Conservation (phyloP, 2,113 vertebrate genomes). For the Alectura lathami region DNA sequence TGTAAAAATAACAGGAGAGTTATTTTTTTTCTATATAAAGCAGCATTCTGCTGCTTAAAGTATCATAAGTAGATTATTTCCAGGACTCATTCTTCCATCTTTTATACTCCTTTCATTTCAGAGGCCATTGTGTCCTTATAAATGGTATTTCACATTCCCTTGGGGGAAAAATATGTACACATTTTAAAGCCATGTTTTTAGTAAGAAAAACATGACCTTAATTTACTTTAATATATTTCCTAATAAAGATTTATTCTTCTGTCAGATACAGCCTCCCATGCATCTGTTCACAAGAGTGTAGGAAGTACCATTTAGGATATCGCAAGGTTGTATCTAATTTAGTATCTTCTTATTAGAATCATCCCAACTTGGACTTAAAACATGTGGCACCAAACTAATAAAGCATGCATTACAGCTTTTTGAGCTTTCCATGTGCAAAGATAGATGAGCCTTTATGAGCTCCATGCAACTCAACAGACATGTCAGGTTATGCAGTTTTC, state of each 20-base stretch:
- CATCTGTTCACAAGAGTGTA: not conserved
- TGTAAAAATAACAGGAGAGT: not conserved
- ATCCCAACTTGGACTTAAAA: not conserved
- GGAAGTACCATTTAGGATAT: not conserved
- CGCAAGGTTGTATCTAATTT: not conserved
- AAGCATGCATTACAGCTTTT: not conserved
- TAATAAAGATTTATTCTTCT: not conserved
- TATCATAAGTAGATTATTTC: not conserved
- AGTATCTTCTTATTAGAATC: not conserved
- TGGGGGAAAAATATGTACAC: not conserved
- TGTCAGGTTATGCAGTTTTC: not conserved
- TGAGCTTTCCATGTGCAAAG: not conserved
- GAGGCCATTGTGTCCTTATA: not conserved
- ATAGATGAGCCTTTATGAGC: not conserved
- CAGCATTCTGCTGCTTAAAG: not conserved
- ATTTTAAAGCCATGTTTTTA: not conserved
- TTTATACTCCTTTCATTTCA: conserved; percentile 1
- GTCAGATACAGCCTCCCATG: not conserved
- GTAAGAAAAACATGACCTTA: not conserved
- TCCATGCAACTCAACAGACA: not conserved
- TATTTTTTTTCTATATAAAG: not conserved
- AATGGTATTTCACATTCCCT: not conserved
- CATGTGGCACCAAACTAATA: not conserved
- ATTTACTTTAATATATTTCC: not conserved
- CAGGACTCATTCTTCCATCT: not conserved